phyloP scores from a whole-genome alignment of 2,113 vertebrate species.

The Castor canadensis region DNA sequence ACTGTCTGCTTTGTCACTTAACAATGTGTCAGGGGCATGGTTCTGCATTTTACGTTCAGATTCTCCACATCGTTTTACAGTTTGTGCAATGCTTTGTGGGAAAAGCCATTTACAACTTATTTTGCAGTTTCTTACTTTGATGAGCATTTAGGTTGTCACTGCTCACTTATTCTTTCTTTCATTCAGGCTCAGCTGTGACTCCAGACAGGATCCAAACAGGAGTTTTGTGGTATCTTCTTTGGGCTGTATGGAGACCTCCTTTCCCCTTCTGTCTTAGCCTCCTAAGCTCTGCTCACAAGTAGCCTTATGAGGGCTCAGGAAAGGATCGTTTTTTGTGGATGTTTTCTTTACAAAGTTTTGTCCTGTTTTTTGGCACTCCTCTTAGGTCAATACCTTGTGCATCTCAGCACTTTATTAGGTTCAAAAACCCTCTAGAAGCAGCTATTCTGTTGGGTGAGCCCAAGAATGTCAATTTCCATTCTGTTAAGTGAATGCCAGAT shows the following conservation, averaged over 20 bases:
- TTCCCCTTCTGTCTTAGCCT: background rate
- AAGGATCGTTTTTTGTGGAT: background rate
- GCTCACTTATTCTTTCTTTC: background rate
- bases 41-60: background rate
- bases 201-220: too few relatives aligned
- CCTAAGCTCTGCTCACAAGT: background rate
- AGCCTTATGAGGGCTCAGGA: background rate
- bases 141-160: background rate
- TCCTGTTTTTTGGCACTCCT: background rate
- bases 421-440: background rate
- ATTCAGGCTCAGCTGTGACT: background rate
- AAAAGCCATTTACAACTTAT: background rate
- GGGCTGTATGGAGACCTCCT: background rate
- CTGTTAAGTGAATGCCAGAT: background rate
- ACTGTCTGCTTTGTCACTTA: background rate
- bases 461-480: too few relatives aligned
- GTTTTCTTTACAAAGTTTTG: background rate
- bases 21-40: accelerated
- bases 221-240: background rate
- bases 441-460: background rate
- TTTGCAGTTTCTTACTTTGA: background rate
- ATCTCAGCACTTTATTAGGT: background rate
- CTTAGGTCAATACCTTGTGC: background rate
- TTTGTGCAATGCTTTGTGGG: background rate
- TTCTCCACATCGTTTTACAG: accelerated